These are phyloP conservation scores for Ormyrus nitidulus DNA, from an alignment of 2,888 invertebrate genomes.

Conservation along the genomic window DNA sequence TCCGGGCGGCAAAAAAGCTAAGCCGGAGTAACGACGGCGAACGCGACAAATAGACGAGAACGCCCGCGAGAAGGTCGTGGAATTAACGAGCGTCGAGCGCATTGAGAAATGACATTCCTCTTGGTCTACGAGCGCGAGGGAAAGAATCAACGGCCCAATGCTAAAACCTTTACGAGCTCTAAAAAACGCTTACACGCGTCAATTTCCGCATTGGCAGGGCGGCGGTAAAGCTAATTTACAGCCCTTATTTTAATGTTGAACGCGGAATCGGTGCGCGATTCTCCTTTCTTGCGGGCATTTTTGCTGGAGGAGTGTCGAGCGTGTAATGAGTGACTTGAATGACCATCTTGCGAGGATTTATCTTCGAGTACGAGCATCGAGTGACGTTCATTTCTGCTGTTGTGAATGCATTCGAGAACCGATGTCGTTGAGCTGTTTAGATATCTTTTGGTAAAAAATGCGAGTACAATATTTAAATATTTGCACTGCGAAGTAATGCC, in stretches of 20 bases:
- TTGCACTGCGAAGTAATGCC: no score
- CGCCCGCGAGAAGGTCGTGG: constrained; percentile 15
- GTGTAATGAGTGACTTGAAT: constrained; percentile 17
- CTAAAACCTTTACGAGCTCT: constrained; percentile 45
- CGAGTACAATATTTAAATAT: no score
- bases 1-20: neutral
- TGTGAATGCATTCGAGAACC: neutral
- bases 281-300: neutral
- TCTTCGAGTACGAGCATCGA: neutral
- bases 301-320: neutral
- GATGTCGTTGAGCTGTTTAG: no score
- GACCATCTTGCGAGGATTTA: constrained; percentile 26
- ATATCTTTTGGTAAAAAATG: no score
- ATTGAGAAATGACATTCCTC: constrained; percentile 43
- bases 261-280: constrained; percentile 20
- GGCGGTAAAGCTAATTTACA: constrained; percentile 45
- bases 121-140: constrained; percentile 6
- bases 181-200: constrained; percentile 12
- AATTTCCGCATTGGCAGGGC: constrained; percentile 44
- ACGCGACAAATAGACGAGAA: constrained; percentile 24
- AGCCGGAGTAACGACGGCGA: constrained; percentile 12
- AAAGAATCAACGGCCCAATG: neutral
- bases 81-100: constrained; percentile 37
- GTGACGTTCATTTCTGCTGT: constrained; percentile 3
- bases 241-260: constrained; percentile 32